A percentile compares a stretch with the other conserved stretches of the same genome.
Conservation (phyloP, 2,113 vertebrate genomes). For the Empidonax alnorum region DNA sequence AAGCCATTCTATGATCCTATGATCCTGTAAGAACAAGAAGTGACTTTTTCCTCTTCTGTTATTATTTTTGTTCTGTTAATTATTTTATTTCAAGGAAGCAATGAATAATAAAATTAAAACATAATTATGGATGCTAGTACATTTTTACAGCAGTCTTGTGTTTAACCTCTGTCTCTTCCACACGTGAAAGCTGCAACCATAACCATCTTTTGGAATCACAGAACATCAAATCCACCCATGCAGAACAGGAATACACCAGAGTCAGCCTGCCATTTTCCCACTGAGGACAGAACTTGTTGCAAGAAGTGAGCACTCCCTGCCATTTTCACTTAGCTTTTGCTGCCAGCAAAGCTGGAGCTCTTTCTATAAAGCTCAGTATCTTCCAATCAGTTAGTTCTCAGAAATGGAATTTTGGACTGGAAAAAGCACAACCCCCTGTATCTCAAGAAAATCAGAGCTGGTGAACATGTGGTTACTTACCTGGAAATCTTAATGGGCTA, state of each 20-base stretch:
- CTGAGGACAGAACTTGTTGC: background rate
- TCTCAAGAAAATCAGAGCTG: background rate
- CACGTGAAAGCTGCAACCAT: background rate
- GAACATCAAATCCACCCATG: background rate
- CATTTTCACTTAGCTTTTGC: background rate
- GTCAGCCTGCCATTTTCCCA: background rate
- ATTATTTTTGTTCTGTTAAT: background rate
- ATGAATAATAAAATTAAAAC: background rate
- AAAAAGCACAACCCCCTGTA: background rate
- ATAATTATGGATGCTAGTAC: background rate
- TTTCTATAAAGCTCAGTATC: background rate
- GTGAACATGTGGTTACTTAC: background rate
- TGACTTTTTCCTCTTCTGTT: background rate
- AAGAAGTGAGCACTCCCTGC: background rate
- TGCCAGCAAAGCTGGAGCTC: background rate
- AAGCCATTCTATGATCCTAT: background rate
- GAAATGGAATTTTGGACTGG: background rate
- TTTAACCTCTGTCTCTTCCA: background rate
- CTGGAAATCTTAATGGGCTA: background rate
- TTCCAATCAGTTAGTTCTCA: background rate
- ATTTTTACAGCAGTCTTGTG: background rate
- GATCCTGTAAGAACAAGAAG: background rate
- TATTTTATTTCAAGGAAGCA: background rate
- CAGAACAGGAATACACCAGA: background rate
- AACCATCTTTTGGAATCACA: background rate